Evolutionary conservation across 30 jellyfish, hydroid and myxozoan genomes (phyloP).

Genomic region (Mastigias papua): DNA sequence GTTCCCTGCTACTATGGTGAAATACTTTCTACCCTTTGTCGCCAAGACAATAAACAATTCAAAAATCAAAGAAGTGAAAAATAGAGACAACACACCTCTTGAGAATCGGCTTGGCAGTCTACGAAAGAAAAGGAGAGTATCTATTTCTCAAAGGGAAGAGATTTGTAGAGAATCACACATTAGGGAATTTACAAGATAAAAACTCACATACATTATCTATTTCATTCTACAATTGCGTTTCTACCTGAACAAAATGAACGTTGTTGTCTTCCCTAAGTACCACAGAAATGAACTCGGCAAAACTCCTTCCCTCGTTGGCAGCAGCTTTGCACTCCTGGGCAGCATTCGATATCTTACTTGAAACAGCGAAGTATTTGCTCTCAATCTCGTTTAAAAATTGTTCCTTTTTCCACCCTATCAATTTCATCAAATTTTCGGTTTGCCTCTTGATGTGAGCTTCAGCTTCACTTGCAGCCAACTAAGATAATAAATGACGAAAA

Average conservation of each 20-base stretch:
- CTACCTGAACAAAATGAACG: constrained; percentile 14
- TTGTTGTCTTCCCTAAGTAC: constrained; percentile 20
- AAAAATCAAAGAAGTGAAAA: neutral
- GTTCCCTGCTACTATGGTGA: too few species aligned
- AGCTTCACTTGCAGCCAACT: constrained; percentile 80
- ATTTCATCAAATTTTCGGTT: constrained; percentile 53
- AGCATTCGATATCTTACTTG: constrained; percentile 14
- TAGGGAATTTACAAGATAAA: neutral
- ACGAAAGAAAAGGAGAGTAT: neutral
- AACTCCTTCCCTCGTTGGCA: neutral
- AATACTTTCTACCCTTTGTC: neutral
- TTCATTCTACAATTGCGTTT: neutral
- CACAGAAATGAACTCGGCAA: constrained; percentile 1
- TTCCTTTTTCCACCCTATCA: constrained; percentile 54
- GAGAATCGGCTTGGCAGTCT: neutral
- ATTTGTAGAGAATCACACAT: neutral
- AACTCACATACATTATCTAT: neutral
- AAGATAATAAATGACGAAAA: neutral
- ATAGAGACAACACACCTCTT: neutral
- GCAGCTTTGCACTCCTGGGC: constrained; percentile 14
- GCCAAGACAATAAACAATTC: neutral
- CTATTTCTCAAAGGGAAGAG: neutral
- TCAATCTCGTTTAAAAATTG: constrained; percentile 55
- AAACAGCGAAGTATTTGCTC: constrained; percentile 25
- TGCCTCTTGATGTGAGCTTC: constrained; percentile 84